These are phyloP conservation scores for Tiliacea aurago DNA, from an alignment of 2,888 invertebrate species.

Conservation along the genomic window DNA sequence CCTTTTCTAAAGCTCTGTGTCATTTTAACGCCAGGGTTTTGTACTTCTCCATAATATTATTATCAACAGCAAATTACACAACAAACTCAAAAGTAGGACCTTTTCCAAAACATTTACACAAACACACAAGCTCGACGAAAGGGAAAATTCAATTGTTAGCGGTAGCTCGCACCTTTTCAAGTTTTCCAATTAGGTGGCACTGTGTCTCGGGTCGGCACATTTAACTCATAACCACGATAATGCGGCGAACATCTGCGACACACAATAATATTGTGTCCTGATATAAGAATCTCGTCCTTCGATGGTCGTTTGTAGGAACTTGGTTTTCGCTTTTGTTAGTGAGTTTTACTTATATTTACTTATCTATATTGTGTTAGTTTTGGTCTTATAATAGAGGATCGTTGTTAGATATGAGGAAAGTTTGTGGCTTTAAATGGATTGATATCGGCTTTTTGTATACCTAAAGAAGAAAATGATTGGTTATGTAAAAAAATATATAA, in stretches of 20 bases:
- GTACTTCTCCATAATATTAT: background rate
- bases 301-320: slow-evolving; percentile 50
- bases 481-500: background rate
- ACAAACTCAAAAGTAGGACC: slow-evolving; percentile 41
- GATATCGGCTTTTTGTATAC: background rate
- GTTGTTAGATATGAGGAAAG: slow-evolving; percentile 44
- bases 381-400: background rate
- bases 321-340: slow-evolving; percentile 32
- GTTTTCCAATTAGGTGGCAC: slow-evolving; percentile 84
- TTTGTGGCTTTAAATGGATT: slow-evolving; percentile 15
- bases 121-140: slow-evolving; percentile 52
- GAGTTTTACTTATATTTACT: slow-evolving; percentile 41
- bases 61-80: slow-evolving; percentile 21
- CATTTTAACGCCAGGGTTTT: background rate
- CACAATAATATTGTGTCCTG: slow-evolving; percentile 67
- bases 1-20: background rate
- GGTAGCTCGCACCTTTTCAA: slow-evolving; percentile 81
- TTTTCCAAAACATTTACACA: slow-evolving; percentile 54
- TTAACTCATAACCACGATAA: slow-evolving; percentile 80
- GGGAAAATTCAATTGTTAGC: slow-evolving; percentile 78
- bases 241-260: slow-evolving; percentile 77
- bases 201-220: slow-evolving; percentile 76
- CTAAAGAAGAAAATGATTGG: background rate
- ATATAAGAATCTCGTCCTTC: slow-evolving; percentile 66
- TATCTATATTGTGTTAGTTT: slow-evolving; percentile 54